A percentile compares a stretch with the other conserved stretches of the same genome.
Evolutionary conservation across 2,888 invertebrate species (phyloP).

Genomic region (Biston stratarius): DNA sequence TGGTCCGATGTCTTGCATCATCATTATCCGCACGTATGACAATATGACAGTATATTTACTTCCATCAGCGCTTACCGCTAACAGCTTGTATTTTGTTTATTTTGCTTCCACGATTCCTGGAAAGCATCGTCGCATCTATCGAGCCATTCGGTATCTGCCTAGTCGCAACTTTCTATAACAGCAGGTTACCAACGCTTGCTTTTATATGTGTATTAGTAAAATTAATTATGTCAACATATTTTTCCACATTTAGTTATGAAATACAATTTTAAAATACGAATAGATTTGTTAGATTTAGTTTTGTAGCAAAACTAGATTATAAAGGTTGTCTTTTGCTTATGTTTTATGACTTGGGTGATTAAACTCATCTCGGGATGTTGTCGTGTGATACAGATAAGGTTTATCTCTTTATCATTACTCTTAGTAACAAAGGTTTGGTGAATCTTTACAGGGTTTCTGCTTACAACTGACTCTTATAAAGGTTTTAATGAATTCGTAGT

Average conservation of each 20-base stretch:
- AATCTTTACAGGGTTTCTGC: constrained; percentile 1
- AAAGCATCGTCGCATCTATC: constrained; percentile 59
- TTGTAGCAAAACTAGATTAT: constrained; percentile 1
- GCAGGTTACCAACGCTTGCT: constrained; percentile 35
- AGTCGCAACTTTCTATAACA: constrained; percentile 36
- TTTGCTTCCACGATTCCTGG: constrained; percentile 69
- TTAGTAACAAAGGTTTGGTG: neutral
- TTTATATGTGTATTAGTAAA: constrained; percentile 11
- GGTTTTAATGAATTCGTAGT: neutral
- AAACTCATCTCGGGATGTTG: constrained; percentile 29
- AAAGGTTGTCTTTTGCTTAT: constrained; percentile 3
- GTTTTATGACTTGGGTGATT: constrained; percentile 21
- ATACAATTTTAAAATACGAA: neutral
- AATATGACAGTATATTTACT: constrained; percentile 54
- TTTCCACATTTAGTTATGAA: constrained; percentile 10
- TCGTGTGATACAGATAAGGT: constrained; percentile 31
- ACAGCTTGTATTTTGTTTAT: constrained; percentile 56
- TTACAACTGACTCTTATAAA: neutral
- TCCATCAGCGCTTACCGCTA: constrained; percentile 57
- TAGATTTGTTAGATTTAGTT: neutral
- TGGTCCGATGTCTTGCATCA: constrained; percentile 62
- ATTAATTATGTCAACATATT: constrained; percentile 23
- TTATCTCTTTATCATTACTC: constrained; percentile 26
- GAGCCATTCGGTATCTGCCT: constrained; percentile 37
- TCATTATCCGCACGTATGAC: constrained; percentile 51